phyloP scores from a whole-genome alignment of 2,113 vertebrate species.

The Pelusios castaneus region DNA sequence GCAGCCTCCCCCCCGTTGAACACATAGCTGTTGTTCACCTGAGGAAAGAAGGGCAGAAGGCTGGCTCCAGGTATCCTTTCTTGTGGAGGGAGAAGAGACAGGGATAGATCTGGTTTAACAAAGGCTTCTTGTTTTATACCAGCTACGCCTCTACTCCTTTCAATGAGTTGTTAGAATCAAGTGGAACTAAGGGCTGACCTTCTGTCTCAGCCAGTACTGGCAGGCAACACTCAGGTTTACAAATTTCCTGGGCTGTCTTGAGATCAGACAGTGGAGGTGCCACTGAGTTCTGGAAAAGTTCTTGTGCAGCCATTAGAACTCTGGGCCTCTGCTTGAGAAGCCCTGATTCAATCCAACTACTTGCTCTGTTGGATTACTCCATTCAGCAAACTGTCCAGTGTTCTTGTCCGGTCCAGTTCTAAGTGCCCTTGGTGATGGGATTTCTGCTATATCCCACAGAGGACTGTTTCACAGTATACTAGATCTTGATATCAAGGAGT shows the following conservation, averaged over 20 bases:
- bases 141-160: background rate
- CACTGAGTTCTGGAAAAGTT: background rate
- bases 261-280: background rate
- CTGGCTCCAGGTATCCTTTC: background rate
- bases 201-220: background rate
- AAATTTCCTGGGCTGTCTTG: background rate
- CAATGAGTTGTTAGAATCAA: background rate
- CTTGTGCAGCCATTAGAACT: background rate
- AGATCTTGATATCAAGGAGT: background rate
- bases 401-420: background rate
- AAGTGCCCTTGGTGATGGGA: fast-evolving
- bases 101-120: background rate
- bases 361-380: background rate
- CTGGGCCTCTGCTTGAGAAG: background rate
- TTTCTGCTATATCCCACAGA: background rate
- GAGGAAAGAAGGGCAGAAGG: background rate
- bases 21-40: background rate
- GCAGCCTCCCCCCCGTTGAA: background rate
- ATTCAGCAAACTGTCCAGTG: background rate
- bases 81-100: background rate
- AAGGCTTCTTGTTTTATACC: background rate
- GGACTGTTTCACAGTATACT: background rate
- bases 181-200: background rate
- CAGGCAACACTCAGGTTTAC: background rate
- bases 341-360: background rate